phyloP scores from a whole-genome alignment of 2,888 invertebrate genomes.

The Drosophila meridionalis region DNA sequence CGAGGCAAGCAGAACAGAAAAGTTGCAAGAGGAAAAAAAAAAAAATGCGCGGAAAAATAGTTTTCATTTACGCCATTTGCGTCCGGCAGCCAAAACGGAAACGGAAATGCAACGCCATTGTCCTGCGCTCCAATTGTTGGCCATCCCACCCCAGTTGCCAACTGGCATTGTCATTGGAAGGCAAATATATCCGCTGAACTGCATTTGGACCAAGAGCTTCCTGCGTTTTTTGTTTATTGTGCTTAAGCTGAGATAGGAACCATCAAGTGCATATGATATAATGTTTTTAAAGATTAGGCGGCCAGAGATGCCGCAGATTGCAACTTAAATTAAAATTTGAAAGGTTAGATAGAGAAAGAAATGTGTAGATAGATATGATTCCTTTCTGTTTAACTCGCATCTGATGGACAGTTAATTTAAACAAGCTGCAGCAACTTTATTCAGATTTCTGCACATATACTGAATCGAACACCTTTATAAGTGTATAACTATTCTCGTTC shows the following conservation, averaged over 20 bases:
- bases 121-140: slow-evolving; percentile 37
- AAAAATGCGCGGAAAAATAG: slow-evolving; percentile 37
- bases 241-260: neutral
- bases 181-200: slow-evolving; percentile 69
- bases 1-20: slow-evolving; percentile 29
- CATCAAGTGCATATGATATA: neutral
- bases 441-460: slow-evolving; percentile 26
- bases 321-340: neutral
- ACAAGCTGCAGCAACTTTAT: slow-evolving; percentile 35
- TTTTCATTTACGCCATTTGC: slow-evolving; percentile 73
- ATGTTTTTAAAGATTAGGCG: neutral
- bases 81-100: slow-evolving; percentile 64
- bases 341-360: no score
- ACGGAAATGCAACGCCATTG: slow-evolving; percentile 76
- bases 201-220: slow-evolving; percentile 48
- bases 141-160: slow-evolving; percentile 13
- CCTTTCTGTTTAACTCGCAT: neutral
- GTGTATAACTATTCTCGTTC: neutral
- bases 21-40: neutral
- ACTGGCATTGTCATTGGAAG: slow-evolving; percentile 39
- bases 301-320: neutral
- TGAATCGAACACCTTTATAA: neutral
- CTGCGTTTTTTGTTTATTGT: slow-evolving; percentile 22
- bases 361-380: neutral
- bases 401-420: slow-evolving; percentile 41